Base-by-base conservation (phyloP, 2,113 vertebrate species). In the Glareola pratincola region DNA sequence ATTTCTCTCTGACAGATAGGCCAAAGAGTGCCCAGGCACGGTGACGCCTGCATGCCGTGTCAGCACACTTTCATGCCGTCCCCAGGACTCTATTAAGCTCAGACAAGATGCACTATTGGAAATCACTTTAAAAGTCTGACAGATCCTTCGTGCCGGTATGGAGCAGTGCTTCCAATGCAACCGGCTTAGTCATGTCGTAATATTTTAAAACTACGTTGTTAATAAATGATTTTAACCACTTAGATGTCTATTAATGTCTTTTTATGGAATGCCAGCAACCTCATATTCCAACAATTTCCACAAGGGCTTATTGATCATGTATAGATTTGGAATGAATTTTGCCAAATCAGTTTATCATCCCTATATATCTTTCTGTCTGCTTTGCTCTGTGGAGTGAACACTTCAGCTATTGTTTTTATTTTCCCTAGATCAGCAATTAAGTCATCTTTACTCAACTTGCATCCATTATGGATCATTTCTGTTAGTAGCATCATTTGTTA, bases 301-400 rank as follows among this genome's bases (percentile, higher is more conserved):
- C 74, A 94, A 92, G 84, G 84, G 23, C 54, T 88, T 97, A 97
- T 96, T 96, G 97, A 96, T 92, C 77, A 91, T 7, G 13, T 92
- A 96, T 96, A 54, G 96, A 95, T 97, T 93, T 66, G 93, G 90
- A 97, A 84, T 91, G 90, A 95, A 83, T 95, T 97, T 95, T 95
- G 96, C 95, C 96, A 95, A 34, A 97, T 96, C 83, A 89, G 90
- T 93, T 94, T 91, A 85, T 96, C 79, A 32, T 78, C 51, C 59
- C 41, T 85, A 47, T 93, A 26, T 75, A 67, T 96, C 93, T 85
- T 57, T 89, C 51, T 73, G 7, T 85, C 76, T 92, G 75, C 80
- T 85, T 93, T 91, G 77, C 82, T 90, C 66, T 76, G 54, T 82
- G 53, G 20, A 87, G 29, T 34, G 51, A 90, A 95, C 93, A 51